Conservation (phyloP, 2,797 vertebrate species). For the Eulemur albifrons region DNA sequence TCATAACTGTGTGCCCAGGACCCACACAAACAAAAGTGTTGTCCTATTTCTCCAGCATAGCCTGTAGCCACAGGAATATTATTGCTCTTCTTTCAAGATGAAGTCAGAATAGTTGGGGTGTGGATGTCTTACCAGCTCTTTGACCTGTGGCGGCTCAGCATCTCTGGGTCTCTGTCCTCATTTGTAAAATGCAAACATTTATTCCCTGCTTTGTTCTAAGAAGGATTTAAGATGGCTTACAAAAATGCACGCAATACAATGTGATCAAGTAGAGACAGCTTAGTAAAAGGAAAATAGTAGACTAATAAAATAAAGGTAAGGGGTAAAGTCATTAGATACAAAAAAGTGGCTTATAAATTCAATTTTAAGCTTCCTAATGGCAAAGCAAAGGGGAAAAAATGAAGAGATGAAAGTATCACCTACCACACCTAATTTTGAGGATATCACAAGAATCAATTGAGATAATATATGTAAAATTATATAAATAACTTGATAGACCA, state of each 20-base stretch:
- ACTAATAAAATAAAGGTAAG: not conserved
- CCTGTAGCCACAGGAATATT: not conserved
- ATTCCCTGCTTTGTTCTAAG: slow-evolving; percentile 6
- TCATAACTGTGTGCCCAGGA: not conserved
- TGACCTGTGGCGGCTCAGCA: slow-evolving; percentile 10
- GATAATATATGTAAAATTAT: not conserved
- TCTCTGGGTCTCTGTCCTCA: slow-evolving; percentile 15
- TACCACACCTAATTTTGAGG: not conserved
- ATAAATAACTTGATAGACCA: not conserved
- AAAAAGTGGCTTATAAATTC: not conserved
- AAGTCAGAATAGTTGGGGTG: not conserved
- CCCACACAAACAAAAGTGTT: too few relatives aligned
- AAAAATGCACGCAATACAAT: not conserved
- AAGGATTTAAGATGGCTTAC: not conserved
- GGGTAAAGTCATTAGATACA: not conserved
- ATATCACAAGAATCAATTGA: not conserved
- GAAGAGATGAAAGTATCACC: not conserved
- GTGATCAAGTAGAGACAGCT: not conserved
- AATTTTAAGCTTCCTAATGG: not conserved
- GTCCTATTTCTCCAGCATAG: not conserved
- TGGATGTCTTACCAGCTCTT: not conserved
- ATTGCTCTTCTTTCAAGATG: not conserved
- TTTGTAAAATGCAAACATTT: not conserved
- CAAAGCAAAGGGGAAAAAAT: not conserved
- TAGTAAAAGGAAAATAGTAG: not conserved